These are phyloP conservation scores for Ciconia maguari DNA, from an alignment of 2,113 vertebrate genomes.

Conservation along the genomic window DNA sequence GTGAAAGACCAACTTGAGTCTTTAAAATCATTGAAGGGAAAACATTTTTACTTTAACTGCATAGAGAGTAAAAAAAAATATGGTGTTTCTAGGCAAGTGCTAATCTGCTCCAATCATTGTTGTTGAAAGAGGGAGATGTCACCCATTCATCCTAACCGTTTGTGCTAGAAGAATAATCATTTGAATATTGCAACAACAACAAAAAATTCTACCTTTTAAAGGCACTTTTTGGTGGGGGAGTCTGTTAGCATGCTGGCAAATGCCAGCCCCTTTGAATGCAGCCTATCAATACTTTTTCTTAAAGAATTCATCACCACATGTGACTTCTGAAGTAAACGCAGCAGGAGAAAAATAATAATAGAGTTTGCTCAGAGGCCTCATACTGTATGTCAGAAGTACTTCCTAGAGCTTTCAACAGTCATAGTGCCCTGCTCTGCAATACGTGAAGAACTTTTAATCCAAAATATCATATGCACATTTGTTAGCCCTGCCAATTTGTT, in stretches of 20 bases:
- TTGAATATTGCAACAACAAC: background rate
- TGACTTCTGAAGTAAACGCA: background rate
- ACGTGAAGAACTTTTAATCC: background rate
- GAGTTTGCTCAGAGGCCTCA: background rate
- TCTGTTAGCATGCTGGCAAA: background rate
- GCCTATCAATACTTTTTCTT: background rate
- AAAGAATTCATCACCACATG: background rate
- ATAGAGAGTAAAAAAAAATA: background rate
- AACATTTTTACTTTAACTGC: background rate
- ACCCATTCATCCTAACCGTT: background rate
- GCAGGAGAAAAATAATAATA: background rate
- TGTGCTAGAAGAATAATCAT: background rate
- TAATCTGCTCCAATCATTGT: background rate
- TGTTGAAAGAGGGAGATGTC: background rate
- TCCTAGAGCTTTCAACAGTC: background rate
- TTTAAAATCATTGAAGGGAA: background rate
- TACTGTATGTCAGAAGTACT: background rate
- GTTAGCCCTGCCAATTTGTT: background rate
- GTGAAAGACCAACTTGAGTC: background rate
- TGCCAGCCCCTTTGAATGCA: background rate
- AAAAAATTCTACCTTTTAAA: background rate
- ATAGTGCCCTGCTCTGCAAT: background rate
- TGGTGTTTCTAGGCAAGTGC: background rate
- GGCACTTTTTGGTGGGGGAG: background rate
- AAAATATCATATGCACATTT: background rate